Percentiles rank a stretch among this genome's conserved stretches.
Conservation (phyloP, 1,140 invertebrate species). For the Diachasma alloeum region DNA sequence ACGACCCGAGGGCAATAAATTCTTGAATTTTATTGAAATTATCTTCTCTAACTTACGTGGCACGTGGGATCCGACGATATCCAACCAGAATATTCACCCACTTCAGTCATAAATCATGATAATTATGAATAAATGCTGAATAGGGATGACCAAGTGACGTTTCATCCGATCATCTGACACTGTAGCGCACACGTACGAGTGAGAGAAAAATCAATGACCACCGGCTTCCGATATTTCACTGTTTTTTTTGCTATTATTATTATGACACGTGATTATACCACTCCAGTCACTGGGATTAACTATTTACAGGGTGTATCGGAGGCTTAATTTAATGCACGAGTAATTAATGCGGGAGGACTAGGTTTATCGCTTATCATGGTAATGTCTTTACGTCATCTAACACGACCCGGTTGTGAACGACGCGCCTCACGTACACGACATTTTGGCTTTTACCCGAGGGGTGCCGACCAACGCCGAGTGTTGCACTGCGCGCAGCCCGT, state of each 20-base stretch:
- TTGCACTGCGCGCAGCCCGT: slow-evolving; percentile 7
- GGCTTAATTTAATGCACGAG: background rate
- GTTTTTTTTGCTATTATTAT: background rate
- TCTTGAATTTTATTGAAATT: background rate
- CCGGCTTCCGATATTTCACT: slow-evolving; percentile 35
- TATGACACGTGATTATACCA: background rate
- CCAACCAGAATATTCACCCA: background rate
- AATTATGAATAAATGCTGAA: background rate
- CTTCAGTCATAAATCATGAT: slow-evolving; percentile 19
- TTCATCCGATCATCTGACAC: slow-evolving; percentile 41
- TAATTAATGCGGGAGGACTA: background rate
- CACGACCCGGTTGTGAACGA: slow-evolving; percentile 53
- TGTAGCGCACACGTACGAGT: slow-evolving; percentile 12
- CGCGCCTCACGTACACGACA: slow-evolving; percentile 56
- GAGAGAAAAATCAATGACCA: slow-evolving; percentile 53
- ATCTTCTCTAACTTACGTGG: background rate
- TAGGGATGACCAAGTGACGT: slow-evolving; percentile 32
- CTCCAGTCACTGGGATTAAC: background rate
- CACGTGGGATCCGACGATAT: background rate
- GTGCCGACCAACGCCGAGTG: slow-evolving; percentile 32
- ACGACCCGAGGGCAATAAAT: background rate
- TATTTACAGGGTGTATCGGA: background rate
- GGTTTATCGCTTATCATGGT: background rate
- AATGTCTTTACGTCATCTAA: background rate
- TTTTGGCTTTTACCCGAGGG: slow-evolving; percentile 45